These are phyloP conservation scores for Oreochromis grahami DNA, from an alignment of 2,797 vertebrate species.

Conservation along the genomic window DNA sequence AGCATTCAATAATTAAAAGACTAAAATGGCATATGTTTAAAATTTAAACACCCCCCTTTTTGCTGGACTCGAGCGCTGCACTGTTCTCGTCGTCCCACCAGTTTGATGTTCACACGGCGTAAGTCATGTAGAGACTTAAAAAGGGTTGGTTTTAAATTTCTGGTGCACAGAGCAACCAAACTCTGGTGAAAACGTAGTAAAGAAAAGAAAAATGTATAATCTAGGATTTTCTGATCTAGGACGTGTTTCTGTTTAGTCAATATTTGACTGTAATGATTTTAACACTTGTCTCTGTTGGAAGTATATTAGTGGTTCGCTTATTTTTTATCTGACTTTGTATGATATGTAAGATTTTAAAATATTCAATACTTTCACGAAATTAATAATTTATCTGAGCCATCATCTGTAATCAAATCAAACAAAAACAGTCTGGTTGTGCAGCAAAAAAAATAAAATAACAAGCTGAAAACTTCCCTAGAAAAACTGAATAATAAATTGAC, in stretches of 20 bases:
- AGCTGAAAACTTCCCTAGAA: constrained; percentile 1
- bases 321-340: neutral
- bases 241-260: neutral
- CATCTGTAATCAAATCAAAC: constrained; percentile 17
- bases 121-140: neutral
- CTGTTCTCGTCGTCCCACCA: constrained; percentile 11
- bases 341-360: constrained; percentile 2
- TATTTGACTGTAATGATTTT: neutral
- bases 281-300: neutral
- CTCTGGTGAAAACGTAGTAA: neutral
- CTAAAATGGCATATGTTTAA: constrained; percentile 74
- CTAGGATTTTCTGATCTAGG: neutral
- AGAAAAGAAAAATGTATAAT: neutral
- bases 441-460: neutral
- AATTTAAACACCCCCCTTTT: constrained; percentile 52
- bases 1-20: constrained; percentile 72
- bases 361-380: neutral
- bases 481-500: constrained; percentile 24
- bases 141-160: neutral
- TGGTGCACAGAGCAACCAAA: neutral
- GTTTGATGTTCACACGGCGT: neutral
- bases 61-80: constrained; percentile 25
- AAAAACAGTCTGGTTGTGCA: neutral
- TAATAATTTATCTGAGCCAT: constrained; percentile 14
- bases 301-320: neutral